Evolutionary conservation across 2,797 vertebrate genomes (phyloP).

Genomic region (Trachurus trachurus): DNA sequence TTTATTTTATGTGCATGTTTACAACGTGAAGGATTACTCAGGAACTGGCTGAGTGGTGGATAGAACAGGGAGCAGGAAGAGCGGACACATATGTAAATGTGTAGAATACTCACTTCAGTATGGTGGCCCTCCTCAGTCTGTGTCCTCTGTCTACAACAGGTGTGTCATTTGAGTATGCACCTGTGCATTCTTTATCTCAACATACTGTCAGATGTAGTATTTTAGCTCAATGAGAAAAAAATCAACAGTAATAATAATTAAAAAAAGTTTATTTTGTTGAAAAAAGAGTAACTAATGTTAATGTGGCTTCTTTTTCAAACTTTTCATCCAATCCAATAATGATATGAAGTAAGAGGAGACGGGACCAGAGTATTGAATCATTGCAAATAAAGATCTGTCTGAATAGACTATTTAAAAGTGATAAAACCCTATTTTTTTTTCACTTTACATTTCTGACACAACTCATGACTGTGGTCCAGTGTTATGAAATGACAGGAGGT

Average conservation of each 20-base stretch:
- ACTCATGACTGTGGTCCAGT: neutral
- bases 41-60: neutral
- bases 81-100: neutral
- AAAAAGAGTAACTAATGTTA: neutral
- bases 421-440: neutral
- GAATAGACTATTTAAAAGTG: neutral
- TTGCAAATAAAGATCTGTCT: neutral
- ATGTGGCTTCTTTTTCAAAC: too few species aligned
- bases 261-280: neutral
- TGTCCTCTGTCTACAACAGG: constrained; percentile 21
- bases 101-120: neutral
- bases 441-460: neutral
- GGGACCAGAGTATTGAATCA: neutral
- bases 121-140: constrained; percentile 36
- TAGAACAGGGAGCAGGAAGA: neutral
- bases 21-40: neutral
- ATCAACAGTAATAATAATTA: too few species aligned
- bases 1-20: neutral
- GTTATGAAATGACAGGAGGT: neutral
- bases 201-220: too few species aligned
- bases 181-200: too few species aligned
- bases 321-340: neutral
- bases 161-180: too few species aligned
- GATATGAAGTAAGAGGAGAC: neutral
- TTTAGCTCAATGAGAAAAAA: neutral